phyloP scores from a whole-genome alignment of 2,888 invertebrate genomes.

The Conops quadrifasciatus region DNA sequence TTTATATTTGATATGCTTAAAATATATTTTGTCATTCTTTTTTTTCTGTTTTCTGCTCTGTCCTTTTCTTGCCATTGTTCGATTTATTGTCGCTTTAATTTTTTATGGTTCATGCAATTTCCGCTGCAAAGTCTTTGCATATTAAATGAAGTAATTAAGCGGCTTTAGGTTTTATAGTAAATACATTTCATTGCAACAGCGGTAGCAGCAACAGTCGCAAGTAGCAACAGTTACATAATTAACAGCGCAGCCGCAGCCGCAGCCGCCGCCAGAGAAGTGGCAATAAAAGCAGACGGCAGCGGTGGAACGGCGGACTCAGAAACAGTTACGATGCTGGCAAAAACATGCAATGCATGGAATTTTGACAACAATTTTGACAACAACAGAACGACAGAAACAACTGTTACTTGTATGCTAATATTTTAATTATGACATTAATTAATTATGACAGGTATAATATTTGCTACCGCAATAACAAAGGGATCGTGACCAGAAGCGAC shows the following conservation, averaged over 20 bases:
- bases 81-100: background rate
- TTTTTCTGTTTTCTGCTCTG: no score
- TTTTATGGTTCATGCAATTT: background rate
- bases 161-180: slow-evolving; percentile 24
- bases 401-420: no score
- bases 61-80: background rate
- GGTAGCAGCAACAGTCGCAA: background rate
- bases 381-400: no score
- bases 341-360: slow-evolving; percentile 12
- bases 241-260: background rate
- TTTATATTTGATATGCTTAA: background rate
- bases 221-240: background rate
- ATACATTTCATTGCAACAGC: slow-evolving; percentile 22
- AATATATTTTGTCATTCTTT: background rate
- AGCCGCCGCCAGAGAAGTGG: background rate
- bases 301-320: no score
- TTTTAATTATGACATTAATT: no score
- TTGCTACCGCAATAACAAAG: no score
- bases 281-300: background rate
- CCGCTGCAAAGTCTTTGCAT: slow-evolving; percentile 2
- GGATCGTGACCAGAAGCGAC: no score
- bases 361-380: background rate
- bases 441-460: no score
- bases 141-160: slow-evolving; percentile 21
- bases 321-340: background rate